Evolutionary conservation across 1,140 invertebrate genomes (phyloP), one percentile per base, ranked within the genome.

Genomic region (Cherax destructor): DNA sequence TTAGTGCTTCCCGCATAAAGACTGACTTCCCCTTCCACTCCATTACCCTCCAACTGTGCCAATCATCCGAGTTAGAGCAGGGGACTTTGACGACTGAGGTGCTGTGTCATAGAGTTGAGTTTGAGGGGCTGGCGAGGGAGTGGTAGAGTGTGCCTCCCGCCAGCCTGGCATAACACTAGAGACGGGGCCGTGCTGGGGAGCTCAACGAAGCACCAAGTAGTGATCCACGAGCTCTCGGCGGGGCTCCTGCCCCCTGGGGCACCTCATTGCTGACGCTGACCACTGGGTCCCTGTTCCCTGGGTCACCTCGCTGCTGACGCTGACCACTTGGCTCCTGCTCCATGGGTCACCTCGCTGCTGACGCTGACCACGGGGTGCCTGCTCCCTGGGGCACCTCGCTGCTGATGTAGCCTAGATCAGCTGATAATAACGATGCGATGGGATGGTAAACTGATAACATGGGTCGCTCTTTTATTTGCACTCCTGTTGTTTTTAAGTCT

Each of bases 11-110:
- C 18, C 9, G 9, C 24, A 83, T 65, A 69, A 24, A 59, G 24
- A 18, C 47, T 9, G 18, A 49, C 50, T 56, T 79, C 49, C 78
- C 4, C 41, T 5, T n/a, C 52, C 78, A 9, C 52, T 18, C 13
- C 59, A 41, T 83, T 83, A n/a, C 61, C 61, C 81, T 47, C 81
- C 81, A 47, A 59, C 81, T 59, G 61, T 83, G 81, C 81, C 81
- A 83, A 61, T 69, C 56, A 56, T n/a, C n/a, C 30, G 24, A 50
- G 6, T 30, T 18, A 16, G 18, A 18, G 16, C 59, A 83, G 24
- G 59, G 56, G 81, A 83, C 2, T 41, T 13, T 24, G 81, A 30
- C 24, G 59, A 21, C 4, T 69, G 13, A 69, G 10, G 81, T 0
- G 21, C n/a, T 9, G n/a, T 3, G 81, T 0, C 5, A 41, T 69